A percentile compares a stretch with the other conserved stretches of the same genome.
Evolutionary conservation across 2,888 invertebrate species (phyloP).

Genomic region (Idaea dimidiata): DNA sequence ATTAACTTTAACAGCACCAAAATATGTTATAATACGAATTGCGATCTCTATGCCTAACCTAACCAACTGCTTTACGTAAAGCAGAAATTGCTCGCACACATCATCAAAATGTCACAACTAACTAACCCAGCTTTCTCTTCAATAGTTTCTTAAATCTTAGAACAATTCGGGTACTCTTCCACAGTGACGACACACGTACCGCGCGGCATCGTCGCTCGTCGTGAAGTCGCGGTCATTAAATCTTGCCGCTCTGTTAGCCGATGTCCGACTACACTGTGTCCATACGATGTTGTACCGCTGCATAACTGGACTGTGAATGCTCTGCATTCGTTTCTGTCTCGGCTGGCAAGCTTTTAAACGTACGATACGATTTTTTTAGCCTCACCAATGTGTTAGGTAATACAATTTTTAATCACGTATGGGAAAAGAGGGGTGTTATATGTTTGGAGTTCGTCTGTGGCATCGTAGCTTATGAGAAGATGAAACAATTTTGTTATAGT

Average conservation of each 20-base stretch:
- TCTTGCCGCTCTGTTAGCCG: conserved; percentile 77
- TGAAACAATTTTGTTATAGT: too few relatives aligned
- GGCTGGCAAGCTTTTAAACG: conserved; percentile 5
- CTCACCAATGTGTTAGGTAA: not conserved
- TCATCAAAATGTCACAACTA: too few relatives aligned
- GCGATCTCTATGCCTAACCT: too few relatives aligned
- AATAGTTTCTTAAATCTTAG: not conserved
- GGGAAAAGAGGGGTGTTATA: too few relatives aligned
- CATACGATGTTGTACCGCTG: conserved; percentile 67
- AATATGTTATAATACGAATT: too few relatives aligned
- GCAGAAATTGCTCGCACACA: too few relatives aligned
- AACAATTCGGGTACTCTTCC: not conserved
- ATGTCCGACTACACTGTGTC: conserved; percentile 48
- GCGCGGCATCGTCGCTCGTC: too few relatives aligned
- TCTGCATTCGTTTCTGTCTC: conserved; percentile 73
- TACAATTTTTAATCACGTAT: not conserved
- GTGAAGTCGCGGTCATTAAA: conserved; percentile 73
- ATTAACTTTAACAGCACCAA: too few relatives aligned
- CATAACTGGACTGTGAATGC: conserved; percentile 77
- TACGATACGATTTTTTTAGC: not conserved
- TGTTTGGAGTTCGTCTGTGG: too few relatives aligned
- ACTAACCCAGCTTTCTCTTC: not conserved
- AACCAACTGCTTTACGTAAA: too few relatives aligned
- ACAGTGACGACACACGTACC: conserved; percentile 62
- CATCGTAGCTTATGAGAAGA: too few relatives aligned